These are phyloP conservation scores for Epirrita christyi DNA, from an alignment of 2,888 invertebrate species.

Conservation along the genomic window DNA sequence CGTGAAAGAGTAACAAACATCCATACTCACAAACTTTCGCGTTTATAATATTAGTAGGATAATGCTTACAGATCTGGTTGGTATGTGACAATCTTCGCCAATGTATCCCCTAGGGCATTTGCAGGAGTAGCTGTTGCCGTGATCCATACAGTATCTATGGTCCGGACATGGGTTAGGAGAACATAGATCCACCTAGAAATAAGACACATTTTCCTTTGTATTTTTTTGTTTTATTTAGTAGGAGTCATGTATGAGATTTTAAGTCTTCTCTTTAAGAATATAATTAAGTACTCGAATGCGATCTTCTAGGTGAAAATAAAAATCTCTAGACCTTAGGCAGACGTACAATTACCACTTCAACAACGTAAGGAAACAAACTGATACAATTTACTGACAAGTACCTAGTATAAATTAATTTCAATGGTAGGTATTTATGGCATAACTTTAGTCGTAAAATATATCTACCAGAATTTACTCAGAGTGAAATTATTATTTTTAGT, in stretches of 20 bases:
- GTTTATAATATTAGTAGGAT: too few relatives aligned
- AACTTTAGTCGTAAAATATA: constrained; percentile 25
- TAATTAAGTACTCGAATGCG: too few relatives aligned
- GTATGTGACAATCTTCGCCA: constrained; percentile 88
- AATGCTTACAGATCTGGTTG: constrained; percentile 86
- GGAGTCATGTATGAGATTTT: too few relatives aligned
- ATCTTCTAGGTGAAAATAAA: too few relatives aligned
- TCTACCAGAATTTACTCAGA: constrained; percentile 13
- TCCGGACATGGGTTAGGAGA: constrained; percentile 88
- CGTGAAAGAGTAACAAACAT: too few relatives aligned
- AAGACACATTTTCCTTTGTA: neutral
- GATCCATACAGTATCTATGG: constrained; percentile 88
- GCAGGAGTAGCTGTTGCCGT: constrained; percentile 90
- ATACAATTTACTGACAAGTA: constrained; percentile 10
- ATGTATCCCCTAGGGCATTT: constrained; percentile 89
- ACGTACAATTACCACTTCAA: too few relatives aligned
- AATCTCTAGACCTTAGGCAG: too few relatives aligned
- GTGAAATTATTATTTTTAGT: constrained; percentile 49
- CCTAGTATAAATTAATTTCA: constrained; percentile 10
- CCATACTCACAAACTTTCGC: too few relatives aligned
- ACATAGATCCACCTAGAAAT: constrained; percentile 87
- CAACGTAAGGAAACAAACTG: neutral
- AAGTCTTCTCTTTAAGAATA: too few relatives aligned
- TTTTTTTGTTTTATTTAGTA: neutral
- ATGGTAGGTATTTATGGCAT: constrained; percentile 17